Percentiles rank a stretch among this genome's conserved stretches.
These are phyloP conservation scores for Drosophila anceps DNA, from an alignment of 2,888 invertebrate species.

Conservation along the genomic window DNA sequence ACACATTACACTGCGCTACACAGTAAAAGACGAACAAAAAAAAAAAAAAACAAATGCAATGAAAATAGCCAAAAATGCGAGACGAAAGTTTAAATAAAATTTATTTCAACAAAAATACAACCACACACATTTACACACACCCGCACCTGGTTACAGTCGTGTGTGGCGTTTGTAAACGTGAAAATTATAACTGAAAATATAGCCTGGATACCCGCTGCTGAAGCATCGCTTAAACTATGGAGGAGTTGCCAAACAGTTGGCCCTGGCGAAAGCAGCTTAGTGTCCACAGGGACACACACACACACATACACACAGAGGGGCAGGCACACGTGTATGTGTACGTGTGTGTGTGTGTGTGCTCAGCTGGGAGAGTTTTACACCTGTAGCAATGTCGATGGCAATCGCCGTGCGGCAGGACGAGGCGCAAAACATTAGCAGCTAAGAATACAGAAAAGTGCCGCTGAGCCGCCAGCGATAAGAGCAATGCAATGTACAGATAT, in stretches of 20 bases:
- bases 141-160: constrained; percentile 19
- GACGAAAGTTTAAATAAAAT: constrained; percentile 80
- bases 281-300: constrained; percentile 12
- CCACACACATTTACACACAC: constrained; percentile 14
- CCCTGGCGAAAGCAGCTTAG: constrained; percentile 49
- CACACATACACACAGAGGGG: constrained; percentile 4
- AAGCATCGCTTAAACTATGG: constrained; percentile 41
- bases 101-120: constrained; percentile 76
- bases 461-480: constrained; percentile 64
- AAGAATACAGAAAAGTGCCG: constrained; percentile 61
- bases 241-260: constrained; percentile 49
- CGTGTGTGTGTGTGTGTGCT: constrained; percentile 9
- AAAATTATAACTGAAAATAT: constrained; percentile 62
- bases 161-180: constrained; percentile 64
- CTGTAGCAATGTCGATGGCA: constrained; percentile 67
- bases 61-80: constrained; percentile 57
- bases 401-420: constrained; percentile 35
- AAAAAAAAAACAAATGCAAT: constrained; percentile 15
- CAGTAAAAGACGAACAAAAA: constrained; percentile 29
- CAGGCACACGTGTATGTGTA: background rate
- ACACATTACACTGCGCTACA: constrained; percentile 70
- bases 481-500: constrained; percentile 48
- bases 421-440: constrained; percentile 63
- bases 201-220: constrained; percentile 21
- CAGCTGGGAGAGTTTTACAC: constrained; percentile 63